These are phyloP conservation scores for Hydra vulgaris DNA, from an alignment of 30 jellyfish, hydroid and myxozoan genomes.

Conservation along the genomic window DNA sequence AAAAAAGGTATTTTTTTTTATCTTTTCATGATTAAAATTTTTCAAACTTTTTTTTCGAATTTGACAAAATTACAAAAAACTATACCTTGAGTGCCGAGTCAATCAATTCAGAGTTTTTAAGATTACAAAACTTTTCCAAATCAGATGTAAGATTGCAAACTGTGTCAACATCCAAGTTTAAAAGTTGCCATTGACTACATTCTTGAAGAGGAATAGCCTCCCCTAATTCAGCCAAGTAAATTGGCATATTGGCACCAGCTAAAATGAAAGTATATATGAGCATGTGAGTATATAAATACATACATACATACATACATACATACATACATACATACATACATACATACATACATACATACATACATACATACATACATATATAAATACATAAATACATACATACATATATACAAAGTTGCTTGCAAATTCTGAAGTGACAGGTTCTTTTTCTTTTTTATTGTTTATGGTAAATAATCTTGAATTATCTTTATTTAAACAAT, in stretches of 20 bases:
- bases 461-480: background rate
- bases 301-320: no score
- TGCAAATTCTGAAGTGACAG: no score
- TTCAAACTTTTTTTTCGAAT: no score
- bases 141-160: conserved; percentile 23
- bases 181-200: conserved; percentile 22
- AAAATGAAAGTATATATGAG: background rate
- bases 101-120: background rate
- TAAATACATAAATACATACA: background rate
- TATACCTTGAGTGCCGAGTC: no score
- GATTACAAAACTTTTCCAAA: background rate
- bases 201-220: conserved; percentile 2
- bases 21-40: no score
- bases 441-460: background rate
- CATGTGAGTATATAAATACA: no score
- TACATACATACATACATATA: no score
- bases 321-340: no score
- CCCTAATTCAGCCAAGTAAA: conserved; percentile 26
- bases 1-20: no score
- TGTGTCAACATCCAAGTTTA: conserved; percentile 39
- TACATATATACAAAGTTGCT: background rate
- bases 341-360: no score
- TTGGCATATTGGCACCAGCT: conserved; percentile 11
- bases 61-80: no score
- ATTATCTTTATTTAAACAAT: no score